Percentiles rank a stretch among this genome's conserved stretches.
Conservation (phyloP, 2,113 vertebrate genomes). For the Gyps fulvus region DNA sequence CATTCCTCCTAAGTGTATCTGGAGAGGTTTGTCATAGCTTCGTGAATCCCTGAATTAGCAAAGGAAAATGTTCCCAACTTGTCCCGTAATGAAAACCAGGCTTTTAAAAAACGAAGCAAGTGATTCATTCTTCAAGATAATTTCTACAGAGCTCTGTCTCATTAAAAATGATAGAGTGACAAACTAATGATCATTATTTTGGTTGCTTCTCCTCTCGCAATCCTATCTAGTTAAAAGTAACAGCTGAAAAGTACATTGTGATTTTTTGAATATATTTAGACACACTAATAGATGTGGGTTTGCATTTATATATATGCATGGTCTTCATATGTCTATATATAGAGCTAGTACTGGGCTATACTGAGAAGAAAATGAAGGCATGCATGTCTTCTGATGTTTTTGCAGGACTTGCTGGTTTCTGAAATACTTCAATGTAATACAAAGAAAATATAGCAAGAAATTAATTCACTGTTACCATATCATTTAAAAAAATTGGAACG, state of each 20-base stretch:
- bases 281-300: neutral
- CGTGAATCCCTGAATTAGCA: neutral
- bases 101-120: neutral
- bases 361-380: neutral
- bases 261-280: neutral
- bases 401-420: neutral
- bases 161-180: neutral
- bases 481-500: rapidly evolving
- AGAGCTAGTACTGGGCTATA: neutral
- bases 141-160: neutral
- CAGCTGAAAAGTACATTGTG: neutral
- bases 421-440: neutral
- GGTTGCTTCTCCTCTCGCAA: neutral
- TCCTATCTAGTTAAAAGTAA: neutral
- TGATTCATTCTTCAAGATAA: neutral
- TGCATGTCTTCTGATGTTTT: neutral
- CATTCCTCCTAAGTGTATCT: neutral
- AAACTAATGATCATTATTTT: conserved; percentile 1
- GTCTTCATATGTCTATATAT: neutral
- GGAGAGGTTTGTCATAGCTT: neutral
- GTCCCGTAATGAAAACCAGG: neutral
- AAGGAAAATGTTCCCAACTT: neutral
- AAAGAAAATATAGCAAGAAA: neutral
- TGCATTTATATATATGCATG: neutral
- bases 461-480: neutral